Evolutionary conservation across 64 coral and sea anemone genomes (phyloP).

Genomic region (Montipora foliosa): DNA sequence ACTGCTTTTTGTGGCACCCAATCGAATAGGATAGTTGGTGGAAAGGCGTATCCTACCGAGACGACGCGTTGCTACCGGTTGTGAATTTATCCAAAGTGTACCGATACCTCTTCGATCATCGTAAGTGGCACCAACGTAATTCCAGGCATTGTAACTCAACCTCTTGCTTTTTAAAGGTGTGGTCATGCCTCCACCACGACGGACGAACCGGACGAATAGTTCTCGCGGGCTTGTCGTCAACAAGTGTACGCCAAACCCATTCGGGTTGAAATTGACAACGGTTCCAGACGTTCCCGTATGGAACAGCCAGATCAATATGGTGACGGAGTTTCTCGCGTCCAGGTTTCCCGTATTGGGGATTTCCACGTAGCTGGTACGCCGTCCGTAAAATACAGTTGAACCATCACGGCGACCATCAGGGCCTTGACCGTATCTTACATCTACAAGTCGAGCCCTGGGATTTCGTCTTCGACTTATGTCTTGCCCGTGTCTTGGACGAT

Average conservation of each 20-base stretch:
- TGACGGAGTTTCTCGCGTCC: slow-evolving; percentile 72
- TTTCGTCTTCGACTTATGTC: slow-evolving; percentile 54
- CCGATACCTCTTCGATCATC: slow-evolving; percentile 31
- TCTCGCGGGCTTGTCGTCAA: slow-evolving; percentile 1
- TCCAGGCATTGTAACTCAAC: slow-evolving; percentile 43
- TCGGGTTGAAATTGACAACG: slow-evolving; percentile 69
- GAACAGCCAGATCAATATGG: slow-evolving; percentile 80
- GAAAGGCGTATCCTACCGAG: slow-evolving; percentile 19
- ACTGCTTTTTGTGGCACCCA: slow-evolving; percentile 22
- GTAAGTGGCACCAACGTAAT: slow-evolving; percentile 46
- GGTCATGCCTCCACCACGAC: slow-evolving; percentile 24
- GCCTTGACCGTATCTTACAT: slow-evolving; percentile 34
- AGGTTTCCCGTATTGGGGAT: slow-evolving; percentile 77
- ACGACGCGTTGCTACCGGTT: neutral
- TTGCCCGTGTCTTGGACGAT: slow-evolving; percentile 27
- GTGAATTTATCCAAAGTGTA: slow-evolving; percentile 41
- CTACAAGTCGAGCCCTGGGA: slow-evolving; percentile 14
- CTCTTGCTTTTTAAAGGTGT: slow-evolving; percentile 24
- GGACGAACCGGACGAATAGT: slow-evolving; percentile 42
- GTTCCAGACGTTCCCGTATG: slow-evolving; percentile 45
- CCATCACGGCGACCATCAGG: slow-evolving; percentile 64
- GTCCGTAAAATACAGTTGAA: slow-evolving; percentile 39
- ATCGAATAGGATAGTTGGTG: slow-evolving; percentile 38
- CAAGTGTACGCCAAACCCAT: neutral
- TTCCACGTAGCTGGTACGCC: slow-evolving; percentile 70